Evolutionary conservation across 2,888 invertebrate species (phyloP), one percentile per base, ranked within the genome.

Genomic region (Xylota segnis): DNA sequence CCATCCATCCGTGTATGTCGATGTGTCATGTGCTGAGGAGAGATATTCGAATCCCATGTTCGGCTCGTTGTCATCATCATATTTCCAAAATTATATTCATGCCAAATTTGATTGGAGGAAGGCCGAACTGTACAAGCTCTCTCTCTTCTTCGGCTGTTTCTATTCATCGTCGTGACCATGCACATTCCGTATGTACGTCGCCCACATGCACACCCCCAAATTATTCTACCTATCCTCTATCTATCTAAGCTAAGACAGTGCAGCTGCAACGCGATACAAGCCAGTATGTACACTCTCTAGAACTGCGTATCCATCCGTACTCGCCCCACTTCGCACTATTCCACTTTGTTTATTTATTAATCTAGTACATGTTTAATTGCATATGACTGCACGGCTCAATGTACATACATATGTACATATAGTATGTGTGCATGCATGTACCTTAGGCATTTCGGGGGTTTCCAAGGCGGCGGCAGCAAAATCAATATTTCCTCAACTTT

Each of bases 81-180:
- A 86, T 82, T 82, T 68, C 82, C 56, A 72, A 86, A 86, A 86
- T 76, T 72, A 86, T 77, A 70, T 68, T 76, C 63, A 72, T 72
- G 72, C 71, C 43, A 77, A 72, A 58, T 86, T 77, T 86, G 86
- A 86, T 82, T 82, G 82, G 76, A 65, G 63, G 70, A 70, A 45
- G 32, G 52, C 16, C 77, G 10, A 18, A 16, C 29, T 54, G 18
- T 29, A 9, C 23, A 23, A 37, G n/a, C 32, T 78, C 68, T 68
- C 54, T 14, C 47, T n/a, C 61, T 70, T n/a, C n/a, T n/a, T n/a
- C n/a, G n/a, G n/a, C n/a, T 58, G 14, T 14, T 29, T 56, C 16
- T 40, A 40, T 40, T 34, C 14, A 29, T 37, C 9, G 29, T 65
- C 27, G 50, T 79, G 58, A 27, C 50, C 50, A 43, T 27, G 59